Evolutionary conservation across 2,888 invertebrate species (phyloP).

Genomic region (Calephelis perditalis): DNA sequence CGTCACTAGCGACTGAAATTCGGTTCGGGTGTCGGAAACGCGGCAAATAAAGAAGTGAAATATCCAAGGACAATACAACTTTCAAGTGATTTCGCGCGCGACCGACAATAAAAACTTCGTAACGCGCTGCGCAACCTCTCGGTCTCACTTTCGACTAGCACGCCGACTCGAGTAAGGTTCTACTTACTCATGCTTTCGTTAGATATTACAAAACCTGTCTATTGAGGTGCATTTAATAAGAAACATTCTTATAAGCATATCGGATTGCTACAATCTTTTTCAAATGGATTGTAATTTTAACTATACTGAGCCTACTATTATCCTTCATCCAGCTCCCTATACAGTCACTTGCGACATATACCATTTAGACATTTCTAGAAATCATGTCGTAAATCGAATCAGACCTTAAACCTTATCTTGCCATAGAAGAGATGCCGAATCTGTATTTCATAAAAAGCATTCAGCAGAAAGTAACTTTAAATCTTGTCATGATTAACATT

Average conservation of each 20-base stretch:
- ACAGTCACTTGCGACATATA: neutral
- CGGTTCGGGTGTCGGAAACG: conserved; percentile 69
- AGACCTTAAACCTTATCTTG: no score
- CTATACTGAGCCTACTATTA: neutral
- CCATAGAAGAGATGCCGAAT: no score
- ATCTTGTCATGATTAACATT: no score
- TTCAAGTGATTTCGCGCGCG: conserved; percentile 77
- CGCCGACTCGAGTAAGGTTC: conserved; percentile 37
- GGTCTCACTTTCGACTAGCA: conserved; percentile 72
- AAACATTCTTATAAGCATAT: conserved; percentile 1
- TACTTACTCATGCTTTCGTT: conserved; percentile 64
- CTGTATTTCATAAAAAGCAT: no score
- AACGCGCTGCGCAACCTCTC: conserved; percentile 74
- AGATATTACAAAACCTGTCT: conserved; percentile 64
- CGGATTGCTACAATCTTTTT: neutral
- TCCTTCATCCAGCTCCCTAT: neutral
- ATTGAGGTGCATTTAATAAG: conserved; percentile 35
- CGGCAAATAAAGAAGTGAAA: conserved; percentile 74
- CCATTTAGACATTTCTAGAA: no score
- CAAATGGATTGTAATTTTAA: neutral
- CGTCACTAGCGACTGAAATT: conserved; percentile 60
- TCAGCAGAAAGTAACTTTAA: no score
- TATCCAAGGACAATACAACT: conserved; percentile 77
- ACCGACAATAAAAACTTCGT: conserved; percentile 76
- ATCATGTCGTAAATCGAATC: no score